Percentiles rank a stretch among this genome's conserved stretches.
Evolutionary conservation across 2,113 vertebrate genomes (phyloP).

Genomic region (Corythoichthys haematopterus): DNA sequence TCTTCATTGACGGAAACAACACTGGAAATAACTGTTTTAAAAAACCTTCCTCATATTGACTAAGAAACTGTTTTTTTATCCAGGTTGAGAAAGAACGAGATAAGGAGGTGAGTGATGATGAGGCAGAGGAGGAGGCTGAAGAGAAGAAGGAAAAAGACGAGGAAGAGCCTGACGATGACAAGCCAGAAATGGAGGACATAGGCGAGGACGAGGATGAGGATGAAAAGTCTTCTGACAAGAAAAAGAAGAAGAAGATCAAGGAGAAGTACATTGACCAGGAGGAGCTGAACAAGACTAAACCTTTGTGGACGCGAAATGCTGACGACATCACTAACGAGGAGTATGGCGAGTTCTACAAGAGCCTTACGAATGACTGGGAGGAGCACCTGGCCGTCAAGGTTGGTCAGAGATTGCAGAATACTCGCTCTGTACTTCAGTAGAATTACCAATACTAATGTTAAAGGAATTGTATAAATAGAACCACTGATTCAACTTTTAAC

Average conservation of each 20-base stretch:
- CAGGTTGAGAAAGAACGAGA: slow-evolving; percentile 91
- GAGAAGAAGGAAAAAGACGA: slow-evolving; percentile 61
- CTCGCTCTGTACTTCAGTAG: not conserved
- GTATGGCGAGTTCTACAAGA: slow-evolving; percentile 95
- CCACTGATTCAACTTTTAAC: not conserved
- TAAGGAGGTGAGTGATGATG: slow-evolving; percentile 90
- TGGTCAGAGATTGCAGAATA: not conserved
- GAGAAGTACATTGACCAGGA: slow-evolving; percentile 80
- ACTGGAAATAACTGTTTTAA: not conserved
- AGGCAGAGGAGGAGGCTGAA: slow-evolving; percentile 79
- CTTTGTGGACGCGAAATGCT: slow-evolving; percentile 91
- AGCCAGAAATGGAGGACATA: slow-evolving; percentile 77
- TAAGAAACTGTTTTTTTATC: not conserved
- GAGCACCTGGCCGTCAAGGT: slow-evolving; percentile 81
- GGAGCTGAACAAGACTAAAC: slow-evolving; percentile 79
- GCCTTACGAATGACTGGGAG: slow-evolving; percentile 83
- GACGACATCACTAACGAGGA: slow-evolving; percentile 95
- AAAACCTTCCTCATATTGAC: not conserved
- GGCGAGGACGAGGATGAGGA: slow-evolving; percentile 75
- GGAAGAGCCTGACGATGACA: slow-evolving; percentile 66
- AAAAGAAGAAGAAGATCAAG: slow-evolving; percentile 81
- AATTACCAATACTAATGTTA: too few relatives aligned
- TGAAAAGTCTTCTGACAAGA: slow-evolving; percentile 62
- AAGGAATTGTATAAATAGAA: not conserved
- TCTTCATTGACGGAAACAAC: too few relatives aligned